phyloP scores from a whole-genome alignment of 1,140 invertebrate species.

The Polypedilum vanderplanki region DNA sequence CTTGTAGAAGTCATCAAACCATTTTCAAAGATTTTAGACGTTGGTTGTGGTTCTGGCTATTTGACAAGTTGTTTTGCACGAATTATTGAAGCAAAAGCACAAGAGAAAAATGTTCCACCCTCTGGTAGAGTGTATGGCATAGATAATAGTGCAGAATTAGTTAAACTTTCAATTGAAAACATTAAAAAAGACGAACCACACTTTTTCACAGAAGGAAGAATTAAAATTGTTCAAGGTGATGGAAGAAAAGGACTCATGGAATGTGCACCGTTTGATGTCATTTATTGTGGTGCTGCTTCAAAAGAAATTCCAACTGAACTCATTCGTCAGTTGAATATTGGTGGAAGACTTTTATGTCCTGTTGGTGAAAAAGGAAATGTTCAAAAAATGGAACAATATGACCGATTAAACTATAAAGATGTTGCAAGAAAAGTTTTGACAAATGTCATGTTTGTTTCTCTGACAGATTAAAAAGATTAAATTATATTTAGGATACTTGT shows the following conservation, averaged over 20 bases:
- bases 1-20: constrained; percentile 67
- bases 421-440: constrained; percentile 74
- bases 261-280: constrained; percentile 82
- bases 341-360: constrained; percentile 85
- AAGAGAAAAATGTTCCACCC: constrained; percentile 47
- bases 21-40: constrained; percentile 80
- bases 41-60: constrained; percentile 93
- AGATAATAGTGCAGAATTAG: constrained; percentile 85
- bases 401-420: constrained; percentile 76
- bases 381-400: constrained; percentile 80
- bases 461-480: constrained; percentile 62
- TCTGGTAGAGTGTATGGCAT: constrained; percentile 74
- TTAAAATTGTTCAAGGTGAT: constrained; percentile 76
- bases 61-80: constrained; percentile 86
- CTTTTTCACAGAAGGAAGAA: constrained; percentile 55
- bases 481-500: not conserved
- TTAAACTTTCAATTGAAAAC: constrained; percentile 67
- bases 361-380: constrained; percentile 72
- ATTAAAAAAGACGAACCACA: constrained; percentile 66
- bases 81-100: constrained; percentile 35
- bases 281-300: constrained; percentile 90
- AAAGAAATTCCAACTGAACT: constrained; percentile 61
- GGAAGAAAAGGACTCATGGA: constrained; percentile 67
- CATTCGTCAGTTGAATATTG: constrained; percentile 59
- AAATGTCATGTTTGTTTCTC: constrained; percentile 94